Base-by-base conservation (phyloP, 1,140 invertebrate species). In the Macrocentrus cingulum region DNA sequence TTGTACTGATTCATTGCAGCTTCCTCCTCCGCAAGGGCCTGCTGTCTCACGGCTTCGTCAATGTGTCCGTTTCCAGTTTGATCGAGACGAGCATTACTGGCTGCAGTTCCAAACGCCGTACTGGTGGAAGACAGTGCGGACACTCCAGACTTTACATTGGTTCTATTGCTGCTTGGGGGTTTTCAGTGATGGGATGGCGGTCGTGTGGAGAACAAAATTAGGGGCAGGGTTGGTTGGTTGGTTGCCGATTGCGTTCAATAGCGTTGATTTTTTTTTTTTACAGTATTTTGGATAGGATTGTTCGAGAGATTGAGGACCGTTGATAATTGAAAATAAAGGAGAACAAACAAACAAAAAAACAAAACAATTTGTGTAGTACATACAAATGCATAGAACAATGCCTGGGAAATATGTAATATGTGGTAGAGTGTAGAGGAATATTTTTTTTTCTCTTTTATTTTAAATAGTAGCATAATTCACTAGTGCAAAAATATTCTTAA, bases 1-100 rank as follows among this genome's bases (percentile, higher is more conserved):
- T 96, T 97, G 69, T 96, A 92, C 74, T 96, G 92, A 80, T 94
- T 95, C 83, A 98, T 89, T 25, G 90, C 91, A 22, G 92, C 92
- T 77, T 96, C 94, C 80, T 98, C 95, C 75, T 98, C 95, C 42
- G 95, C 95, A 22, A 98, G 80, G 25, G 89, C 92, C 74, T 92
- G 88, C 66, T 91, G 88, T 68, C 91, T 89, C 1, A 95, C 79
- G 54, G 86, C 87, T 66, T 97, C 94, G 66, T 95, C 92, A 60
- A 92, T 90, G 61, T 86, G 82, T 67, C 88, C 89, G 71, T 89
- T 89, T 44, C 84, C 81, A 8, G 81, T 74, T 59, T 83, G 83
- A 67, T 90, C 88, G 41, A 88, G 84, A 34, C 87, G 82, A n/a
- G 85, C 84, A 44, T 87, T 90, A 34, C 87, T 87, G 25, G 88